Evolutionary conservation across 2,797 vertebrate genomes (phyloP).

Genomic region (Artibeus jamaicensis): DNA sequence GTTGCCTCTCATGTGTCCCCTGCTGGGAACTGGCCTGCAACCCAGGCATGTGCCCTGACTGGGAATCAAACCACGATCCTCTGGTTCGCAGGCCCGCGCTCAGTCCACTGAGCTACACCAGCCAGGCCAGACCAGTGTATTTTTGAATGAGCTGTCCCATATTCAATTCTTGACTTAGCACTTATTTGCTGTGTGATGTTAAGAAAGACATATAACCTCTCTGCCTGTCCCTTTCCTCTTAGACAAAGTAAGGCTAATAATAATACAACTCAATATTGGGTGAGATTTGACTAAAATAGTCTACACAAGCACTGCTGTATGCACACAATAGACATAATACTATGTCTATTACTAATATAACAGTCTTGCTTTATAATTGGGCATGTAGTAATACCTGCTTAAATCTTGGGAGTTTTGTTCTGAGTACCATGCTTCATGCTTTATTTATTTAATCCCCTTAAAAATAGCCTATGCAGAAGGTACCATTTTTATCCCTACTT

Average conservation of each 20-base stretch:
- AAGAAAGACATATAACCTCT: neutral
- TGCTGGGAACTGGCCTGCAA: no score
- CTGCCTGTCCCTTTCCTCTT: neutral
- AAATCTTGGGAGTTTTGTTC: slow-evolving; percentile 1
- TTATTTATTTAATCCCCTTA: neutral
- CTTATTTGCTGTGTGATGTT: neutral
- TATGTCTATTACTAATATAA: neutral
- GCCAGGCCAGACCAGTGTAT: neutral
- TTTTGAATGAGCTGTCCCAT: neutral
- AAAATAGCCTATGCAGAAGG: neutral
- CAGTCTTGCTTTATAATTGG: neutral
- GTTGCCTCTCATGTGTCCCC: no score
- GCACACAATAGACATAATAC: neutral
- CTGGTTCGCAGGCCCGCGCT: no score
- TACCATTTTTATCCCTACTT: neutral
- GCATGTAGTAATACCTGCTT: neutral
- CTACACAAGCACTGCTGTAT: neutral
- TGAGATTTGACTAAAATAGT: neutral
- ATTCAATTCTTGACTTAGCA: neutral
- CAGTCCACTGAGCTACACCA: no score
- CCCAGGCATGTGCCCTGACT: no score
- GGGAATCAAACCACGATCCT: no score
- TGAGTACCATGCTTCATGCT: neutral
- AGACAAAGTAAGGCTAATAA: neutral
- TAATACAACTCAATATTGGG: neutral